A percentile compares a stretch with the other conserved stretches of the same genome.
Evolutionary conservation across 2,113 vertebrate genomes (phyloP).

Genomic region (Nettapus auritus): DNA sequence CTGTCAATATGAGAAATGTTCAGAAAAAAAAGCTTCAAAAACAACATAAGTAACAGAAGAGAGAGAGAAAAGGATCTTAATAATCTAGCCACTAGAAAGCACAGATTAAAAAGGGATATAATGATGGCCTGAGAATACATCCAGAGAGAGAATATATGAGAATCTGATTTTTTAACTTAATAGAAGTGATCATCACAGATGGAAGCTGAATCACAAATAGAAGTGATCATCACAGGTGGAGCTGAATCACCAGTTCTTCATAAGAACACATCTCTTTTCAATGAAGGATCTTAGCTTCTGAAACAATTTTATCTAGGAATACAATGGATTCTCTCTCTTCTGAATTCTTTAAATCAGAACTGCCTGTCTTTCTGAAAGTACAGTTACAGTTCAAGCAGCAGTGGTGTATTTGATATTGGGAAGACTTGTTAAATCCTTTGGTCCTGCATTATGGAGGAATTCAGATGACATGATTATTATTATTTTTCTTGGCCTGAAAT

Average conservation of each 20-base stretch:
- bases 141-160: not conserved
- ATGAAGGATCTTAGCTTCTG: not conserved
- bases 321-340: not conserved
- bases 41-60: not conserved
- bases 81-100: not conserved
- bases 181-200: not conserved
- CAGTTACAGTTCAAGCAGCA: not conserved
- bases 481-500: slow-evolving; percentile 3
- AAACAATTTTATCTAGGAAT: not conserved
- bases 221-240: not conserved
- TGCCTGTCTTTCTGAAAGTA: not conserved
- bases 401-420: not conserved
- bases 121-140: not conserved
- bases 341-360: not conserved
- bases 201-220: not conserved
- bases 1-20: not conserved
- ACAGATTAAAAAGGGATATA: not conserved
- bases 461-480: not conserved
- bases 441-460: not conserved
- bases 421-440: not conserved
- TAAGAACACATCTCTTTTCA: not conserved
- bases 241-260: no score
- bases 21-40: not conserved
- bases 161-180: not conserved
- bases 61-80: not conserved